Evolutionary conservation across 2,797 vertebrate species (phyloP), one percentile per base, ranked within the genome.

Genomic region (Amblyopsis hoosieri): DNA sequence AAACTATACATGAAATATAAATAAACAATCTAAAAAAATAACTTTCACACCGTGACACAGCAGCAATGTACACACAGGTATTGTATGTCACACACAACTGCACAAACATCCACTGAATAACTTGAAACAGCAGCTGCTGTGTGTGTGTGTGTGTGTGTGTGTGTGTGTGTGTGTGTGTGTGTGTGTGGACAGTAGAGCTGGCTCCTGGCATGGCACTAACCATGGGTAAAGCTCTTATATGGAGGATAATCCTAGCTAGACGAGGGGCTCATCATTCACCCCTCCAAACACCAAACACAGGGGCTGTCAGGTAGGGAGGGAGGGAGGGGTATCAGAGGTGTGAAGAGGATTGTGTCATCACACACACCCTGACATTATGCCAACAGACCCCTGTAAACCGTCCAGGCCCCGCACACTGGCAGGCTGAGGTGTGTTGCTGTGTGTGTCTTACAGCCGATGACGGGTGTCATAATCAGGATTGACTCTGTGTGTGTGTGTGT

Each of bases 221-320:
- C 75, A 57, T 60, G 51, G 76, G 72, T 88, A 90, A 90, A 85
- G 75, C 84, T 90, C 85, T 90, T 86, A 89, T 73, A 82, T 31
- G 60, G 61, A 72, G 80, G 85, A 90, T 88, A 85, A 90, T 90
- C 88, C 80, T 66, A 78, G 74, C 84, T 77, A 78, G 80, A 67
- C 57, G 8, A 37, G 19, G 74, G 80, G 77, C 80, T 85, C 78
- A 88, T 86, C 87, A 79, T 81, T 84, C 83, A 85, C 81, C 78
- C 79, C 78, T 64, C 62, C 62, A 83, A 23, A 60, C 57, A 86
- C 79, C 62, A 83, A 23, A 83, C 83, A 79, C 64, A 82, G 83
- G 78, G 81, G 82, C 83, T 84, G 69, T 76, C 50, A n/a, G 6
- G 46, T 3, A 48, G 64, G 72, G 42, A 12, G 8, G 58, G 52